Evolutionary conservation across 2,888 invertebrate genomes (phyloP), one percentile per base, ranked within the genome.

Genomic region (Urechis unicinctus): DNA sequence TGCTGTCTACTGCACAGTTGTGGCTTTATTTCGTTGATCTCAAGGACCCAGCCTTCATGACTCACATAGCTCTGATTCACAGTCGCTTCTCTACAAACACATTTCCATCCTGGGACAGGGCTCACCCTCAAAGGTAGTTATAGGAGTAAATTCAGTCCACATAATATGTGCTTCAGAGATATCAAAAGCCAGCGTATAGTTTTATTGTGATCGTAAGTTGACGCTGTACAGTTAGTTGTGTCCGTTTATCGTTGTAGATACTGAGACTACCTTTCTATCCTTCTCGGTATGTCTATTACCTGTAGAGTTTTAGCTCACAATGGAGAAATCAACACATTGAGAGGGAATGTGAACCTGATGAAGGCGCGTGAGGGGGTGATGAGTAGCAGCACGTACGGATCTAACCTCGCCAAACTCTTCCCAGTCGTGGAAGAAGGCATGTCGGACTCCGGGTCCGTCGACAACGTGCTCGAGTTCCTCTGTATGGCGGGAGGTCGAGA

Each of bases 21-120:
- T 91, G 89, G 89, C 82, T 84, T 22, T 88, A 87, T 72, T 88
- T 83, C 71, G 72, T 77, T 54, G 88, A 88, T 72, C 78, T 88
- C 48, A 63, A 66, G 56, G 72, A 79, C 66, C 77, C 80, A 2
- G 77, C 79, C 26, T 98, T 89, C 81, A 89, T 92, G 69, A 93
- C 95, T 2, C 95, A 97, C 80, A 80, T 98, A 78, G 93, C 97
- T 44, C 80, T 98, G 75, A 95, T 98, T 5, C 98, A 98, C 79
- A 96, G 96, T 43, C 85, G 98, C 64, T 98, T 98, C 83, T 97
- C 97, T 17, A 98, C 98, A 63, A 98, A 98, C 80, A 98, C 98
- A 28, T 98, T 98, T 78, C 98, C 98, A 21, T 94, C 92, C 75
- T 98, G 98, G 98, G 96, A 97, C 80, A 84, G 97, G 69, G 97